Percentiles rank a stretch among this genome's conserved stretches.
Evolutionary conservation across 1,140 invertebrate species (phyloP).

Genomic region (Hypsibius dujardini): DNA sequence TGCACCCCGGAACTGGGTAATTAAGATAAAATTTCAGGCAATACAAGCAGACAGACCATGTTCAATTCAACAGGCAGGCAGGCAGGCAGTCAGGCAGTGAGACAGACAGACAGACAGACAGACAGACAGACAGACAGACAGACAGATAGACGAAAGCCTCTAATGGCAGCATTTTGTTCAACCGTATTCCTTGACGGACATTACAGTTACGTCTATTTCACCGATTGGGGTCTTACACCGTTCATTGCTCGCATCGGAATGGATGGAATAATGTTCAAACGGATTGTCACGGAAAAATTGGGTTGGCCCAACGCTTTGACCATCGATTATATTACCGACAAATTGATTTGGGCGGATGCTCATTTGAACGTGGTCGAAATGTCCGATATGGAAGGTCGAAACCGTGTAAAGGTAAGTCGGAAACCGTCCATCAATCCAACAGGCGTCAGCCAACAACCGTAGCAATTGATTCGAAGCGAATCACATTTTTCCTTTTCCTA

Average conservation of each 20-base stretch:
- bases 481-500: neutral
- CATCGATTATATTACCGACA: slow-evolving; percentile 85
- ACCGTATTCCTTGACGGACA: too few species aligned
- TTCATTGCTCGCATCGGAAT: slow-evolving; percentile 94
- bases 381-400: slow-evolving; percentile 30
- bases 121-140: too few species aligned
- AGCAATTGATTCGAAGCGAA: too few species aligned
- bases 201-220: slow-evolving; percentile 69
- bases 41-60: neutral
- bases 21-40: neutral
- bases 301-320: slow-evolving; percentile 96
- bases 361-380: slow-evolving; percentile 82
- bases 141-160: too few species aligned
- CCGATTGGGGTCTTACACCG: slow-evolving; percentile 76
- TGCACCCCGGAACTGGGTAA: slow-evolving; percentile 79
- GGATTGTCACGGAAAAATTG: slow-evolving; percentile 73
- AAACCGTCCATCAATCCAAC: neutral
- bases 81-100: too few species aligned
- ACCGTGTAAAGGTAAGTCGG: slow-evolving; percentile 27
- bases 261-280: slow-evolving; percentile 78
- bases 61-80: too few species aligned
- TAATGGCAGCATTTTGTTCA: too few species aligned
- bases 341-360: slow-evolving; percentile 90
- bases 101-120: too few species aligned
- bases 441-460: neutral